Percentiles rank a stretch among this genome's conserved stretches.
phyloP scores from a whole-genome alignment of 2,113 vertebrate species.

The Cephalophus harveyi region DNA sequence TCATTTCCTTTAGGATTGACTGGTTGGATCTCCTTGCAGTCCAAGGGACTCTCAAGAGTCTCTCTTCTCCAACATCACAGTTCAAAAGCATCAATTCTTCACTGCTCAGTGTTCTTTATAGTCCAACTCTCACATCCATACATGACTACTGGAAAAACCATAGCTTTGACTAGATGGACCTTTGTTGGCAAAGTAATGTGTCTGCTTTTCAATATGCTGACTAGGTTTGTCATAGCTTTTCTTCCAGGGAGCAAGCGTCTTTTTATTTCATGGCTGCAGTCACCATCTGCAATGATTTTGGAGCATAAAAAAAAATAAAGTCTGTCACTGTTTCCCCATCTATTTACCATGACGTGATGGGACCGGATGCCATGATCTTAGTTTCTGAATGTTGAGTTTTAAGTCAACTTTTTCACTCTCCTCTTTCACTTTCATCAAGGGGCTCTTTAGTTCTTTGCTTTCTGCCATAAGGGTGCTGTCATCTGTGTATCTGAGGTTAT shows the following conservation, averaged over 20 bases:
- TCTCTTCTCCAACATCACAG: neutral
- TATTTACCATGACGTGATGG: neutral
- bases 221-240: neutral
- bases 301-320: neutral
- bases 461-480: neutral
- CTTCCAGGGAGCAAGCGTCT: neutral
- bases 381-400: neutral
- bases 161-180: neutral
- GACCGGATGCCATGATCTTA: neutral
- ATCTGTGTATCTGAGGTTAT: neutral
- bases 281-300: neutral
- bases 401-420: neutral
- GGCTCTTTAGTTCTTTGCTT: neutral
- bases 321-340: neutral
- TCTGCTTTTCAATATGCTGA: neutral
- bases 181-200: neutral
- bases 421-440: neutral
- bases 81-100: neutral
- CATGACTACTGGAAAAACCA: neutral
- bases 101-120: neutral
- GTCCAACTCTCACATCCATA: neutral
- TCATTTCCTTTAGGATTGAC: neutral
- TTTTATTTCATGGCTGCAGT: neutral
- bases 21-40: neutral
- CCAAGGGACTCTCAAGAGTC: neutral